Evolutionary conservation across 2,888 invertebrate genomes (phyloP), one percentile per base, ranked within the genome.

Genomic region (Escarpia spicata): DNA sequence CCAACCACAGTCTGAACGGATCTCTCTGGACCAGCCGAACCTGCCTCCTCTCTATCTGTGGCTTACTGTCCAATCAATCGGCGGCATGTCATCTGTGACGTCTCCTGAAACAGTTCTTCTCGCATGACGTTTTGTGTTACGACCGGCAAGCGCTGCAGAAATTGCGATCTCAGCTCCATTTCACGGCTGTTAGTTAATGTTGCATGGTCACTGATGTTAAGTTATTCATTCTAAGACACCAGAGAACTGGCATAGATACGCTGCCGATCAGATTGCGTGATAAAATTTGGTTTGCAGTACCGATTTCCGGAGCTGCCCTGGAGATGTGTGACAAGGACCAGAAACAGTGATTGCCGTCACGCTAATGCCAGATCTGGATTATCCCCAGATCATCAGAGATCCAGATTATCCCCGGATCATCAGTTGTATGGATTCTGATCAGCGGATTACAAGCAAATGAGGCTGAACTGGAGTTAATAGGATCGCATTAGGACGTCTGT

Each of bases 381-480:
- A n/a, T n/a, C 37, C 37, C 37, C 37, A 1, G n/a, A n/a, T 75
- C 75, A 26, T 3, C 26, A 26, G 75, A 75, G 75, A 75, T 75
- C 75, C 75, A 75, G n/a, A 75, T 75, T 75, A 75, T 75, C 75
- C 19, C 75, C 75, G 75, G 75, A 75, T 75, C 75, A 75, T 75
- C 75, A 26, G 75, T 75, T 75, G n/a, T 26, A 26, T 75, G 4
- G 26, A 75, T 75, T 75, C 19, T 75, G n/a, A 75, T 75, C 26
- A 26, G n/a, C 19, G n/a, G 26, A 75, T n/a, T 75, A n/a, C 26
- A n/a, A 3, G 75, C 75, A 75, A n/a, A 15, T 26, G n/a, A n/a
- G 6, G 6, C 6, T 26, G 75, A 6, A 75, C 19, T 75, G 75
- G 75, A 75, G 75, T 75, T 19, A n/a, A 75, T 75, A 52, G 52